These are phyloP conservation scores for Tauraco hartlaubi DNA, from an alignment of 2,797 vertebrate genomes.

Conservation along the genomic window DNA sequence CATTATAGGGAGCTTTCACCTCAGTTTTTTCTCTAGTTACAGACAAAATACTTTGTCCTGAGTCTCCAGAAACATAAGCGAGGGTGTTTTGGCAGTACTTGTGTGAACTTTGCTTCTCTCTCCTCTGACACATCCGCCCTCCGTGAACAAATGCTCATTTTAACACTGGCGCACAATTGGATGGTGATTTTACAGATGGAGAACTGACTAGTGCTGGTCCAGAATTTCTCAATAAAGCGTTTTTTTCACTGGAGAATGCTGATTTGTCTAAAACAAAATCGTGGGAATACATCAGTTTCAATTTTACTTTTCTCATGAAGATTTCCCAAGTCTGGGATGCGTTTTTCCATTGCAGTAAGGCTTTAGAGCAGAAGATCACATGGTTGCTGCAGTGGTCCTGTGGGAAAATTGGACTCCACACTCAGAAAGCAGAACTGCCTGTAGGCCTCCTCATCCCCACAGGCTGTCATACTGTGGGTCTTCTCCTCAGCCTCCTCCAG, in stretches of 20 bases:
- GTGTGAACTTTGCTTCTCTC: neutral
- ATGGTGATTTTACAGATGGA: neutral
- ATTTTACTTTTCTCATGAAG: neutral
- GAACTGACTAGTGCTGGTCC: neutral
- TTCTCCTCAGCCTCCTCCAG: neutral
- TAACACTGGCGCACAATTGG: neutral
- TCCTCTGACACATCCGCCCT: neutral
- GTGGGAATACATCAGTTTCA: neutral
- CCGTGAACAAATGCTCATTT: neutral
- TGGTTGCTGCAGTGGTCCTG: rapidly evolving
- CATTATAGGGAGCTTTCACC: neutral
- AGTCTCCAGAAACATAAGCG: neutral
- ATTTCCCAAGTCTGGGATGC: neutral
- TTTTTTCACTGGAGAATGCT: neutral
- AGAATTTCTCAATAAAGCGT: neutral
- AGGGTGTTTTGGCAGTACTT: neutral
- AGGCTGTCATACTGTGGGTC: neutral
- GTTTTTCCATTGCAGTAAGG: neutral
- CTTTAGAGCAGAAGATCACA: neutral
- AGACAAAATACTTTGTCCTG: neutral
- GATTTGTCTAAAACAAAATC: neutral
- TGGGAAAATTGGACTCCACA: neutral
- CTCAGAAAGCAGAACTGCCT: neutral
- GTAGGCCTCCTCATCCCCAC: neutral
- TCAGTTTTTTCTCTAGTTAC: neutral